Base-by-base conservation (phyloP, 2,888 invertebrate genomes). In the Drosophila atripex region DNA sequence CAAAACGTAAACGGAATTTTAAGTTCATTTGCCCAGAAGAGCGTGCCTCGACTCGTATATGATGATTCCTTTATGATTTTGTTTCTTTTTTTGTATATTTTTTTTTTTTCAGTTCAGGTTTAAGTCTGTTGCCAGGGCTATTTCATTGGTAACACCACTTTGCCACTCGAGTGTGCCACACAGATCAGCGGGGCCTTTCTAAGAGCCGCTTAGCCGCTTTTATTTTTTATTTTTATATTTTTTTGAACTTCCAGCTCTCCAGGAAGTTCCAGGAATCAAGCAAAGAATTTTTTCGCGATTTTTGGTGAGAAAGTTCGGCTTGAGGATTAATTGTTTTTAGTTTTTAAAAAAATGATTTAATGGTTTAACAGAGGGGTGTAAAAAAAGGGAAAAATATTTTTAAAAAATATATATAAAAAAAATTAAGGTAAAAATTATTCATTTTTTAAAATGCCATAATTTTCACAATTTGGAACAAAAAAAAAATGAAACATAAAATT, bases 1-100 rank as follows among this genome's bases (percentile, higher is more conserved):
- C 72, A 73, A 75, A 68, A 82, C 76, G 75, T 75, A 73, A 65
- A 43, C 65, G 75, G 85, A 83, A 87, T 87, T 86, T 85, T 58
- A 85, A 77, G 74, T 80, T 71, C 69, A 65, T 68, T 65, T 65
- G 66, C 57, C 58, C 54, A 63, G 59, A 49, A 49, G 61, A 64
- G 64, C 64, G 58, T 53, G 58, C 58, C 57, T 59, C 58, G 53
- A 64, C 53, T 68, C 38, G 65, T 38, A 65, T 64, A 64, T 68
- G 71, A 70, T 59, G 71, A 68, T 59, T 70, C 70, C 70, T 70
- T 52, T 47, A 43, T 50, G 28, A 25, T 47, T 59, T 47, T 39
- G 18, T 45, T 28, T n/a, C 2, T 8, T 53, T 14, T 25, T 7
- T 46, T 16, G 23, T 23, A 21, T 21, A 58, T 47, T 39, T 21